Base-by-base conservation (phyloP, 2,888 invertebrate species). In the Mythimna albipuncta region DNA sequence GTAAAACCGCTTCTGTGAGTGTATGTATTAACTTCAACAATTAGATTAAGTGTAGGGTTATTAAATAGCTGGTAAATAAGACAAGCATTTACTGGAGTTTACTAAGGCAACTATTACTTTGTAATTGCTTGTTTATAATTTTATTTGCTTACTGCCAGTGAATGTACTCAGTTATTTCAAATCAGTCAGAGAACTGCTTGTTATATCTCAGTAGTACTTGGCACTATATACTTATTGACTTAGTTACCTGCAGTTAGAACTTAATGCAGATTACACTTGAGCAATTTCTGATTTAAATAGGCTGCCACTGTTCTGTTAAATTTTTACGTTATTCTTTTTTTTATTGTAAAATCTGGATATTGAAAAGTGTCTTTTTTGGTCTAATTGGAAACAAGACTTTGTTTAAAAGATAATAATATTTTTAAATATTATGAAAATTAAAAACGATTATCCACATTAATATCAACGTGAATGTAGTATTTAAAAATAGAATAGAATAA, bases 221-320 rank as follows among this genome's bases (percentile, higher is more conserved):
- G 54, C 10, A 62, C 59, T 63, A 21, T 69, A 62, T 75, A 81
- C 81, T 67, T 83, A 83, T 65, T 72, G 35, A 62, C 57, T 76
- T 72, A 61, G 61, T 41, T 44, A 63, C 61, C 21, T 38, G 32
- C n/a, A 41, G 26, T 77, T 65, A 58, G 41, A 13, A 3, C 26
- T 19, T 65, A 52, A 62, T 61, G 54, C 47, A 38, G 54, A 63
- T 75, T 80, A 47, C n/a, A 79, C 62, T 66, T 47, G 26, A 21
- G 64, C 13, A 61, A 67, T 75, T 74, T 47, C 54, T 44, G 54
- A 77, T 68, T 68, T 55, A 11, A 55, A 55, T 26, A 9, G 50
- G 35, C 0, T 50, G 67, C 0, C 47, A 44, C 19, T 77, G 58
- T 79, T 58, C 32, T 32, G 26, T 41, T 19, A 6, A 0, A 13